Evolutionary conservation across 2,888 invertebrate genomes (phyloP).

Genomic region (Cremastobaeus sp.): DNA sequence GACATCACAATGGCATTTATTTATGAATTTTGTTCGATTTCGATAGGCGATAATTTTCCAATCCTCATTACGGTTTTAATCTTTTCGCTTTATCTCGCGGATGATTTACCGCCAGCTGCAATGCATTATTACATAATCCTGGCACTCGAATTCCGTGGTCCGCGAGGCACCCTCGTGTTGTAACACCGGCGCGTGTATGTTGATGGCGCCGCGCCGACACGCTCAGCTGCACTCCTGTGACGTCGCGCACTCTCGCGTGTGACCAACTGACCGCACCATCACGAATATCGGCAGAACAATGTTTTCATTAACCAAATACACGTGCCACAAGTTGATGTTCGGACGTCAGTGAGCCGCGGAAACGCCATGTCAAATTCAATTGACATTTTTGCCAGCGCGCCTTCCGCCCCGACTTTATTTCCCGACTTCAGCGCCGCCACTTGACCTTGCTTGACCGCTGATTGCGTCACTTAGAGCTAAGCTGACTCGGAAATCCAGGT

Average conservation of each 20-base stretch:
- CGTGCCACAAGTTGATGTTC: conserved; percentile 64
- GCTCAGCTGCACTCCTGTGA: too few relatives aligned
- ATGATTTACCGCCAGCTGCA: conserved; percentile 69
- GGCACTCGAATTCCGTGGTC: conserved; percentile 69
- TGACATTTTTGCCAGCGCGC: conserved; percentile 17
- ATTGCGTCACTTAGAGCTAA: too few relatives aligned
- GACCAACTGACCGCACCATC: conserved; percentile 64
- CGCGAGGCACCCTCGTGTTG: conserved; percentile 24
- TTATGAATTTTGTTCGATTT: conserved; percentile 59
- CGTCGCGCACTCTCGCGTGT: too few relatives aligned
- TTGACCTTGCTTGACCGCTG: too few relatives aligned
- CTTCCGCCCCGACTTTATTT: too few relatives aligned
- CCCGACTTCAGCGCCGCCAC: too few relatives aligned
- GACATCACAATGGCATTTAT: conserved; percentile 54
- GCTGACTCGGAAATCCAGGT: too few relatives aligned
- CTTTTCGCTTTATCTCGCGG: conserved; percentile 69
- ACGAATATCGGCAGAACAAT: conserved; percentile 68
- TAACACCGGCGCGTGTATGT: background rate
- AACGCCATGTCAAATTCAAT: conserved; percentile 60
- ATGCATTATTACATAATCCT: conserved; percentile 68
- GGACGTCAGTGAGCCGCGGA: conserved; percentile 48
- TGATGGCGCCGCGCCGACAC: too few relatives aligned
- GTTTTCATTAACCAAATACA: conserved; percentile 76
- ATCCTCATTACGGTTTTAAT: conserved; percentile 66
- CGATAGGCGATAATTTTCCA: conserved; percentile 61